Evolutionary conservation across 2,888 invertebrate genomes (phyloP).

Genomic region (Eurytoma californica): DNA sequence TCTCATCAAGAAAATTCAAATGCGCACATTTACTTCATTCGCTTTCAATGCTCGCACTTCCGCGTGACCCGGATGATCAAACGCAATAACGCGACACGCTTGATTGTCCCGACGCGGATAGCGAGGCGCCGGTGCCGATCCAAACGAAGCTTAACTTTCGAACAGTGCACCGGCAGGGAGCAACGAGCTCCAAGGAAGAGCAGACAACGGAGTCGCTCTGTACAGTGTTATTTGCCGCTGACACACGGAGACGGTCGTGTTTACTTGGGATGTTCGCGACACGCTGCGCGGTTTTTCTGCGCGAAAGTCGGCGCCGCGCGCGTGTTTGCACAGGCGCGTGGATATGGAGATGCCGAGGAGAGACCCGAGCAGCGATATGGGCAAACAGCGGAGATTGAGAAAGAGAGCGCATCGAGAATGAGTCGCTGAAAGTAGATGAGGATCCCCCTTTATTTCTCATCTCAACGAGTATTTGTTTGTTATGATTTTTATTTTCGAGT

Average conservation of each 20-base stretch:
- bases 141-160: constrained; percentile 6
- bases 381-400: constrained; percentile 3
- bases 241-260: constrained; percentile 32
- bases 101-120: too few relatives aligned
- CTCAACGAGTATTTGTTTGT: too few relatives aligned
- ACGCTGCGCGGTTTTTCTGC: constrained; percentile 17
- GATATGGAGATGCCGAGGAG: neutral
- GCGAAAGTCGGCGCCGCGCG: constrained; percentile 12
- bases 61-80: too few relatives aligned
- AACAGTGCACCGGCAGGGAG: neutral
- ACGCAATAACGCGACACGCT: too few relatives aligned
- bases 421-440: neutral
- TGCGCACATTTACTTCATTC: too few relatives aligned
- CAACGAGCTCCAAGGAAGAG: neutral
- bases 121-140: too few relatives aligned
- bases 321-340: neutral
- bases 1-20: too few relatives aligned
- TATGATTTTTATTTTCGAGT: too few relatives aligned
- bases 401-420: neutral
- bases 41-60: too few relatives aligned
- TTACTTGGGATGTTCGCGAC: constrained; percentile 34
- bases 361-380: constrained; percentile 5
- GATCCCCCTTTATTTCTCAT: neutral
- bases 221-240: constrained; percentile 34
- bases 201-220: neutral